Conservation (phyloP, 2,888 invertebrate genomes). For the Dastarcus helophoroides region DNA sequence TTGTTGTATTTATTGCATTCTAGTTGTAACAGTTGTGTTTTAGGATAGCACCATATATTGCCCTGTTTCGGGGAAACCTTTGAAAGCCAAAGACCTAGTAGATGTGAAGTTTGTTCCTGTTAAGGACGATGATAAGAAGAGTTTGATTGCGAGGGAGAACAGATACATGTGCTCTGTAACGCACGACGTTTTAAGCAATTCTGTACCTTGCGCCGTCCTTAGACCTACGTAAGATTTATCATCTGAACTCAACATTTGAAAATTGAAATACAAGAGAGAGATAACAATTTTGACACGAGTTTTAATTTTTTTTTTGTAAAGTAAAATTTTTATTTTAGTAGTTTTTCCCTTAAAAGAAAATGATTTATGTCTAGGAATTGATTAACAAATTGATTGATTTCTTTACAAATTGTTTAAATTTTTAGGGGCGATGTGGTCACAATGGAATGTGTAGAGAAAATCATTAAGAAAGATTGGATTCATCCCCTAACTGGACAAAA, state of each 20-base stretch:
- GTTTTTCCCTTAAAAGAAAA: no score
- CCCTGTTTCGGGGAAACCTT: slow-evolving; percentile 71
- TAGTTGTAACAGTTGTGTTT: slow-evolving; percentile 14
- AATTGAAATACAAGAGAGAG: no score
- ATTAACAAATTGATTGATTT: no score
- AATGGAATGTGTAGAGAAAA: slow-evolving; percentile 89
- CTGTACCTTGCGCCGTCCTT: slow-evolving; percentile 87
- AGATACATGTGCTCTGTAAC: slow-evolving; percentile 97
- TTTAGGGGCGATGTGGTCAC: slow-evolving; percentile 88
- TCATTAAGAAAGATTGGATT: slow-evolving; percentile 92
- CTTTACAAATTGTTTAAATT: no score
- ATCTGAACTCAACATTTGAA: no score
- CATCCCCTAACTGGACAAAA: slow-evolving; percentile 85
- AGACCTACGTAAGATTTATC: slow-evolving; percentile 67
- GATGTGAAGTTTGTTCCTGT: slow-evolving; percentile 86
- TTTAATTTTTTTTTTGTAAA: no score
- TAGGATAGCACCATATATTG: slow-evolving; percentile 64
- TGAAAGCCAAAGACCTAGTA: slow-evolving; percentile 87
- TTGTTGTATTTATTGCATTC: slow-evolving; percentile 4
- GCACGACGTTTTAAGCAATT: slow-evolving; percentile 88
- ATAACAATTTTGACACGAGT: no score
- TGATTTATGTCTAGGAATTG: no score
- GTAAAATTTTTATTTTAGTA: no score
- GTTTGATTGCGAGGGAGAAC: slow-evolving; percentile 78
- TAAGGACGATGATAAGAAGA: slow-evolving; percentile 77